A percentile compares a stretch with the other conserved stretches of the same genome.
phyloP scores from a whole-genome alignment of 2,797 vertebrate species.

The Otolemur crassicaudatus region DNA sequence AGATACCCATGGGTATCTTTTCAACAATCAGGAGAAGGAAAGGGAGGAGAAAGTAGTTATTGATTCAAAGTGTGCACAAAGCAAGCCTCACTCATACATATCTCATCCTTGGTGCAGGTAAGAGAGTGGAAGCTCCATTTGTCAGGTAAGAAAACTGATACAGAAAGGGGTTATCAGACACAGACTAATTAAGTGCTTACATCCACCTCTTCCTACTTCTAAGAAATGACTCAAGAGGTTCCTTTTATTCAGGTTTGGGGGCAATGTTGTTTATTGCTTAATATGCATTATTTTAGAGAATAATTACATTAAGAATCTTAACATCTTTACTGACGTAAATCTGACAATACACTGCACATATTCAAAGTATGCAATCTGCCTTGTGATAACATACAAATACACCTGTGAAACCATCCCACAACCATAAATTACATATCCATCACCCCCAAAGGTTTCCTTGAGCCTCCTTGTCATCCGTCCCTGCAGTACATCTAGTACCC shows the following conservation, averaged over 20 bases:
- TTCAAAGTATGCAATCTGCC: neutral
- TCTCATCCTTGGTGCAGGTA: neutral
- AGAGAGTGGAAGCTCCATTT: neutral
- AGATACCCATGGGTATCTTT: neutral
- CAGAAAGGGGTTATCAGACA: neutral
- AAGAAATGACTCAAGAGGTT: neutral
- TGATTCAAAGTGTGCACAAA: neutral
- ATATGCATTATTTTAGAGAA: neutral
- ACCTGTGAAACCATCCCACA: neutral
- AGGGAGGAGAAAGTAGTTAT: neutral
- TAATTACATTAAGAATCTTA: neutral
- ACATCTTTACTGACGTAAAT: neutral
- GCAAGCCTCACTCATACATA: too few species aligned
- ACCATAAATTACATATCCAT: neutral
- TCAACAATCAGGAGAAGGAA: neutral
- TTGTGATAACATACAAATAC: neutral
- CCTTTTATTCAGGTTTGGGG: neutral
- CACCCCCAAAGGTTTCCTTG: neutral
- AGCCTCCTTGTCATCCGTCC: neutral
- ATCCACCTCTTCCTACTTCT: neutral
- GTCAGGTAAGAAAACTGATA: neutral
- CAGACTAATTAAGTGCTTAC: neutral
- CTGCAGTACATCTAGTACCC: neutral
- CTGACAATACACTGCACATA: neutral
- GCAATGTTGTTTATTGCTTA: neutral